These are phyloP conservation scores for Drosophila serrata DNA, from an alignment of 1,140 invertebrate species.

Conservation along the genomic window DNA sequence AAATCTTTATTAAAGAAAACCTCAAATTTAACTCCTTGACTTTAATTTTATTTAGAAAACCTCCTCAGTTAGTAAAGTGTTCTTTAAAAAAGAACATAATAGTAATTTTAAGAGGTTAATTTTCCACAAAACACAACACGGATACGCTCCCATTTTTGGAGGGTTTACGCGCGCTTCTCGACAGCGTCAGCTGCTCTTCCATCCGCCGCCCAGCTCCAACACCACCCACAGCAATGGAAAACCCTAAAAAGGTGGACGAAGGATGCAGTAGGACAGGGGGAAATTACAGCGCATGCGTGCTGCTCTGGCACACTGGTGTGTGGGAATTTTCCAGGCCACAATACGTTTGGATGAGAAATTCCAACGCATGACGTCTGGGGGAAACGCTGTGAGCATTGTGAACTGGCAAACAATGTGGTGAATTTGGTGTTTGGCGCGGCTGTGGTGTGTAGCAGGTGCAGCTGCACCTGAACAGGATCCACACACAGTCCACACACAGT, in stretches of 20 bases:
- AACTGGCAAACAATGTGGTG: slow-evolving; percentile 39
- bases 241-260: not conserved
- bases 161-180: slow-evolving; percentile 64
- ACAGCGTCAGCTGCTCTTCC: slow-evolving; percentile 62
- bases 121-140: not conserved
- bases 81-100: no score
- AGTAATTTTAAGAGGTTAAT: not conserved
- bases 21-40: no score
- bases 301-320: slow-evolving; percentile 33
- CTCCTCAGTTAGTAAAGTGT: no score
- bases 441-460: slow-evolving; percentile 42
- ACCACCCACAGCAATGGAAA: slow-evolving; percentile 23
- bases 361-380: slow-evolving; percentile 73
- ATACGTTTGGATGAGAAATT: slow-evolving; percentile 41
- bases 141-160: slow-evolving; percentile 38
- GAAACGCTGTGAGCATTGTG: slow-evolving; percentile 45
- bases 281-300: slow-evolving; percentile 58
- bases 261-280: not conserved
- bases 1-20: no score
- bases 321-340: slow-evolving; percentile 64
- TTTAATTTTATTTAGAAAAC: no score
- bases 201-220: not conserved
- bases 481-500: slow-evolving; percentile 18
- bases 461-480: slow-evolving; percentile 20
- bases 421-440: slow-evolving; percentile 10